phyloP scores from a whole-genome alignment of 2,888 invertebrate species.

The Andrena bicolor region DNA sequence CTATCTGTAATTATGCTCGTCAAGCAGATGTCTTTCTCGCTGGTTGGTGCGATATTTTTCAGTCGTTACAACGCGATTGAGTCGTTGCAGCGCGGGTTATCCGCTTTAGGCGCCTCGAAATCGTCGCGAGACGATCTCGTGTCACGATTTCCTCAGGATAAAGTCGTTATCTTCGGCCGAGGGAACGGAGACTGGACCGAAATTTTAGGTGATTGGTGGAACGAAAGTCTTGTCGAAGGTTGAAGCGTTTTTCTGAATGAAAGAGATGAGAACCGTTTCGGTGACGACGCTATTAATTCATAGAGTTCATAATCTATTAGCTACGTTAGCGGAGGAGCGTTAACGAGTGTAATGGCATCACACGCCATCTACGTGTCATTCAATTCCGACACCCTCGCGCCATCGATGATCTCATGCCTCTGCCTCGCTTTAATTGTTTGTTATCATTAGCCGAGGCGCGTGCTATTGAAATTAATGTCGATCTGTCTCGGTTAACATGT shows the following conservation, averaged over 20 bases:
- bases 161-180: background rate
- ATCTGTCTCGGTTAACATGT: constrained; percentile 81
- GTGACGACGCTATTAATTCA: constrained; percentile 82
- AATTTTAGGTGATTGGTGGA: background rate
- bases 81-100: constrained; percentile 14
- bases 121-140: constrained; percentile 20
- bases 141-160: constrained; percentile 6
- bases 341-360: constrained; percentile 83
- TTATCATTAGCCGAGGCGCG: constrained; percentile 83
- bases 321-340: constrained; percentile 80
- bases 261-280: constrained; percentile 74
- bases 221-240: background rate
- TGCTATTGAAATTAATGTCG: constrained; percentile 85
- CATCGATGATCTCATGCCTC: constrained; percentile 84
- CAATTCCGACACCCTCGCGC: constrained; percentile 83
- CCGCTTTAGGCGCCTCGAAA: background rate
- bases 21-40: constrained; percentile 35
- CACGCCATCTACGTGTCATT: constrained; percentile 84
- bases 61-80: constrained; percentile 18
- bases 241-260: background rate
- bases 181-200: background rate
- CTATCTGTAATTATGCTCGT: constrained; percentile 38
- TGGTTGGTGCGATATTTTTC: constrained; percentile 29
- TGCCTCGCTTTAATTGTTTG: constrained; percentile 84
- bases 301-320: constrained; percentile 84